phyloP scores from a whole-genome alignment of 2,797 vertebrate species.

The Poecile montanus region DNA sequence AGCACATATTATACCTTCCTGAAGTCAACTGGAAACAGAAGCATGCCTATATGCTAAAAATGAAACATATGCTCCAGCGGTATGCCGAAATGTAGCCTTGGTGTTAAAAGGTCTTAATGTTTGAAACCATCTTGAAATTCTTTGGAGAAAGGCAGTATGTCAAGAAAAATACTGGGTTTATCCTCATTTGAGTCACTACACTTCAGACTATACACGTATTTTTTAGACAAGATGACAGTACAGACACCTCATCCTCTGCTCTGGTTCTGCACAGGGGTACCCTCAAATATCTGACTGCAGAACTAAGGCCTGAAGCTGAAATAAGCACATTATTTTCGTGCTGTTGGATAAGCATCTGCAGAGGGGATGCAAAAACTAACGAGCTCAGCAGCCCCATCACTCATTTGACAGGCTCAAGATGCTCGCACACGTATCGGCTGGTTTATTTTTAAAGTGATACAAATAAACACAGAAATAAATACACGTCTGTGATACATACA shows the following conservation, averaged over 20 bases:
- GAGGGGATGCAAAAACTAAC: not conserved
- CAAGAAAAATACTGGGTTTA: not conserved
- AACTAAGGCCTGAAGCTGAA: not conserved
- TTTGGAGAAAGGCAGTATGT: not conserved
- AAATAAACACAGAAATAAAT: accelerated
- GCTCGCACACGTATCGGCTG: not conserved
- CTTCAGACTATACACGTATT: not conserved
- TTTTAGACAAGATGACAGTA: not conserved
- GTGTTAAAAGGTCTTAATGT: not conserved
- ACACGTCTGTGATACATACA: accelerated
- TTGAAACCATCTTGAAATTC: conserved; percentile 12
- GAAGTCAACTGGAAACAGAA: not conserved
- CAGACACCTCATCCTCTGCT: not conserved
- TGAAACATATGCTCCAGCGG: not conserved
- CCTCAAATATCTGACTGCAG: accelerated
- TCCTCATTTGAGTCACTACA: not conserved
- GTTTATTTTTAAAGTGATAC: not conserved
- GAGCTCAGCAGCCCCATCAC: not conserved
- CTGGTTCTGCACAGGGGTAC: no score
- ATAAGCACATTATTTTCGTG: not conserved
- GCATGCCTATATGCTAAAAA: not conserved
- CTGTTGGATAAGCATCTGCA: not conserved
- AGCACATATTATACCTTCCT: not conserved
- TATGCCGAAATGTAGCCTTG: not conserved
- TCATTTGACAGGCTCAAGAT: not conserved